phyloP scores from a whole-genome alignment of 2,888 invertebrate species.

The Yponomeuta plumbellus region DNA sequence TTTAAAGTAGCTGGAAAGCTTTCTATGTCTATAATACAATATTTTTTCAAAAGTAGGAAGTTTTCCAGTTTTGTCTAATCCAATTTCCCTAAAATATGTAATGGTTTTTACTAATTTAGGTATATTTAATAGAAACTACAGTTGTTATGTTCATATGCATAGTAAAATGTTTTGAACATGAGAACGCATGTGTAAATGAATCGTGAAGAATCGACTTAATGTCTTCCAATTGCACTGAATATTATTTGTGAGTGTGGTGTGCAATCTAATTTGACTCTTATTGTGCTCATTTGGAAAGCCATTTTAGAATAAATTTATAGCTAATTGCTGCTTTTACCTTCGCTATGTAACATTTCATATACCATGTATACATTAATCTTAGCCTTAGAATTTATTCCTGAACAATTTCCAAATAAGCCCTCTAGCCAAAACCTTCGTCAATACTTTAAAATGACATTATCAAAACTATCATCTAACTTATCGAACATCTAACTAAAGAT shows the following conservation, averaged over 20 bases:
- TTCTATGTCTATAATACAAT: constrained; percentile 43
- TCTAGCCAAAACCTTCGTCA: neutral
- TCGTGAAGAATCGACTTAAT: constrained; percentile 42
- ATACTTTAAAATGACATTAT: neutral
- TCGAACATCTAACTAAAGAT: constrained; percentile 22
- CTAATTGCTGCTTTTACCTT: neutral
- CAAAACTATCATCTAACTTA: neutral
- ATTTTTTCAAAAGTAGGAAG: constrained; percentile 46
- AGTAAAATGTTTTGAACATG: neutral
- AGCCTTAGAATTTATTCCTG: constrained; percentile 1
- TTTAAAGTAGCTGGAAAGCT: constrained; percentile 57
- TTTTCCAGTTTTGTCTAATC: constrained; percentile 57
- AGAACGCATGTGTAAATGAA: constrained; percentile 27
- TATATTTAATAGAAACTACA: constrained; percentile 6
- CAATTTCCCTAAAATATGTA: constrained; percentile 29
- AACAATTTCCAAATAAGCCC: neutral
- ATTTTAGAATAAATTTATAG: neutral
- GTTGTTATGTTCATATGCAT: neutral
- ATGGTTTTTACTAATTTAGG: constrained; percentile 6
- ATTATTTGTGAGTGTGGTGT: constrained; percentile 42
- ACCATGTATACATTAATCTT: neutral
- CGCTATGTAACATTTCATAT: neutral
- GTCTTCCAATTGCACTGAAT: constrained; percentile 63
- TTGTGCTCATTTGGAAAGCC: constrained; percentile 41
- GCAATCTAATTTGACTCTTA: constrained; percentile 49